A percentile compares a stretch with the other conserved stretches of the same genome.
These are phyloP conservation scores for Sclerurus mexicanus DNA, from an alignment of 2,113 vertebrate genomes.

Conservation along the genomic window DNA sequence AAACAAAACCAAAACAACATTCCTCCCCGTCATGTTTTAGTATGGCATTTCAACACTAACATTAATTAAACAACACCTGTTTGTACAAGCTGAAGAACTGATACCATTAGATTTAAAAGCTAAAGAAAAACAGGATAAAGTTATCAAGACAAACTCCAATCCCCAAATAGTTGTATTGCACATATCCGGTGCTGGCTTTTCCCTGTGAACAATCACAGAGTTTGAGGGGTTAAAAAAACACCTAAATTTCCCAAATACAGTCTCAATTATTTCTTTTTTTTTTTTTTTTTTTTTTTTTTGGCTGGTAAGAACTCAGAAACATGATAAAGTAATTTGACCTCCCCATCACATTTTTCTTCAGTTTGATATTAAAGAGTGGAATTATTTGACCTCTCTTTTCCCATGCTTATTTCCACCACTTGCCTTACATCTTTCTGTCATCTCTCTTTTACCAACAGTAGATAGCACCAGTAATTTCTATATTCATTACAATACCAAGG, in stretches of 20 bases:
- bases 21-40: background rate
- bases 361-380: background rate
- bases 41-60: background rate
- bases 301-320: background rate
- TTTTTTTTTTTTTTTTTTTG: background rate
- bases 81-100: background rate
- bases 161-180: background rate
- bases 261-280: background rate
- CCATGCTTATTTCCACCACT: background rate
- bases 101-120: background rate
- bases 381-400: background rate
- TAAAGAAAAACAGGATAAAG: background rate
- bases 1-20: background rate
- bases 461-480: conserved; percentile 59
- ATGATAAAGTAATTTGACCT: background rate
- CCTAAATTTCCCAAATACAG: background rate
- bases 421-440: background rate
- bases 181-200: background rate
- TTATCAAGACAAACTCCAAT: background rate
- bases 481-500: background rate
- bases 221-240: background rate
- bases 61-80: background rate
- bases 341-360: background rate
- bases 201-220: background rate
- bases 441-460: conserved; percentile 46